These are phyloP conservation scores for Trisateles emortualis DNA, from an alignment of 2,888 invertebrate species.

Conservation along the genomic window DNA sequence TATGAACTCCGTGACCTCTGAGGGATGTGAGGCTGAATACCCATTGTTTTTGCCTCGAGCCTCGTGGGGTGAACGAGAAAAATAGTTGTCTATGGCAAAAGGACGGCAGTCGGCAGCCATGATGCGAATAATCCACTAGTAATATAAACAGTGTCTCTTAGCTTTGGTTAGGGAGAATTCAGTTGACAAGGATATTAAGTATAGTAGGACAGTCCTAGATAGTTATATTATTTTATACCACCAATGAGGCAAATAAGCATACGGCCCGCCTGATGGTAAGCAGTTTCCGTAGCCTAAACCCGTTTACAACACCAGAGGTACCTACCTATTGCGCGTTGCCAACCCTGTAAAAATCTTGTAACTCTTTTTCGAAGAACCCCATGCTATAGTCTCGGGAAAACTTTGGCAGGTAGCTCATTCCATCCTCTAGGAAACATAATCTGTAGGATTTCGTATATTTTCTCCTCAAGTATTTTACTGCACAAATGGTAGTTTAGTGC, in stretches of 20 bases:
- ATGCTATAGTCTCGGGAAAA: too few species aligned
- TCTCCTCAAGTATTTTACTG: too few species aligned
- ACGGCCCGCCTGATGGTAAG: too few species aligned
- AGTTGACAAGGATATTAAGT: conserved; percentile 34
- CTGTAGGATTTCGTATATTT: too few species aligned
- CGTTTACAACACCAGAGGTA: too few species aligned
- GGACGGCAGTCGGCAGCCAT: conserved; percentile 40
- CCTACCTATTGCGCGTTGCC: too few species aligned
- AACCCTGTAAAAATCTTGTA: too few species aligned
- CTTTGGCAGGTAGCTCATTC: too few species aligned
- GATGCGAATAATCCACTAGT: conserved; percentile 63
- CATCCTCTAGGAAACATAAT: too few species aligned
- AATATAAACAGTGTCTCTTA: conserved; percentile 71
- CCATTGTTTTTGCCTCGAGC: conserved; percentile 43
- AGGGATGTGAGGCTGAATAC: conserved; percentile 43
- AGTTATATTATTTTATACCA: neutral
- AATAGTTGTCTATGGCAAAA: conserved; percentile 44
- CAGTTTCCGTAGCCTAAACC: too few species aligned
- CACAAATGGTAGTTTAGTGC: too few species aligned
- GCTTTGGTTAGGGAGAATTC: conserved; percentile 48
- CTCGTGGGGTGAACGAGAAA: conserved; percentile 41
- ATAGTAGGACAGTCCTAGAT: conserved; percentile 6
- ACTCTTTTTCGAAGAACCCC: too few species aligned
- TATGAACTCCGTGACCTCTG: conserved; percentile 47
- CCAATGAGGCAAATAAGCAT: neutral